A percentile compares a stretch with the other conserved stretches of the same genome.
Evolutionary conservation across 2,113 vertebrate species (phyloP).

Genomic region (Oceanodroma tethys): DNA sequence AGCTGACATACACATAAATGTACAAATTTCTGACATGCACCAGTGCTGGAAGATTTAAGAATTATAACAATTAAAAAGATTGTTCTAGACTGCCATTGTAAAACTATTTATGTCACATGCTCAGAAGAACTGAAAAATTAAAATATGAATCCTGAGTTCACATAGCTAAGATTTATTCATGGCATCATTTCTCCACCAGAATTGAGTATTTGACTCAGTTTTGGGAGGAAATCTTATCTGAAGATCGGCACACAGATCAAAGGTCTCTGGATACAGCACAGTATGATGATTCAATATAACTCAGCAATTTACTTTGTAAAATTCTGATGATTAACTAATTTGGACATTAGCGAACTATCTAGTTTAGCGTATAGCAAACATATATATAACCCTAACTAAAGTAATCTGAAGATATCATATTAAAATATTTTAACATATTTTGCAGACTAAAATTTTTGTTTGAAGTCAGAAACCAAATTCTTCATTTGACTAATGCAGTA

Average conservation of each 20-base stretch:
- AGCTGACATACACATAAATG: background rate
- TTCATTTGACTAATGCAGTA: background rate
- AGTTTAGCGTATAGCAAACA: background rate
- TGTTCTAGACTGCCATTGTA: background rate
- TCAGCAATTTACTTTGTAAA: background rate
- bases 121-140: background rate
- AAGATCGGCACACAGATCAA: background rate
- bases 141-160: background rate
- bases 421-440: background rate
- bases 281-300: background rate
- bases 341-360: background rate
- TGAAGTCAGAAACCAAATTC: background rate
- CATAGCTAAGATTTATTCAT: background rate
- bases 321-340: background rate
- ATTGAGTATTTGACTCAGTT: background rate
- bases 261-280: background rate
- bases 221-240: background rate
- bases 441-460: background rate
- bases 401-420: background rate
- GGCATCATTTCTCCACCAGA: background rate
- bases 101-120: background rate
- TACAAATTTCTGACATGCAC: background rate
- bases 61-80: background rate
- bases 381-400: background rate
- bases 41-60: background rate